Percentiles rank a stretch among this genome's conserved stretches.
Conservation (phyloP, 2,797 vertebrate genomes). For the Chloroceryle inda region DNA sequence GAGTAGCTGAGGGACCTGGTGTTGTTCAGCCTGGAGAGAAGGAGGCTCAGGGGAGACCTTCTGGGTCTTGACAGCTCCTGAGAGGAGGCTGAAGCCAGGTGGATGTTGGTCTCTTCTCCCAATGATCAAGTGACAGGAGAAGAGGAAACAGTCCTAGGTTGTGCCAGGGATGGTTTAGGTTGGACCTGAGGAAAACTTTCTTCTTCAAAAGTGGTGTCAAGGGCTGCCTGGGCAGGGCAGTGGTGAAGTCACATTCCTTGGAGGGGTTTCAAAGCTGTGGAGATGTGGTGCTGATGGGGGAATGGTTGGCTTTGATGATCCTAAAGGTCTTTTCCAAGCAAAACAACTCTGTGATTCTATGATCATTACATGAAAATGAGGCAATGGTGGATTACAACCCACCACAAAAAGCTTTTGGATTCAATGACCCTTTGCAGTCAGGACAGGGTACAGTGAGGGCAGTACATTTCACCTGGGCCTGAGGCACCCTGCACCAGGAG, state of each 20-base stretch:
- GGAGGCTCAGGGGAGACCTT: too few relatives aligned
- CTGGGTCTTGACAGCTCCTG: too few relatives aligned
- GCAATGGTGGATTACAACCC: neutral
- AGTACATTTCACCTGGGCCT: neutral
- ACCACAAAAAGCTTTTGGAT: neutral
- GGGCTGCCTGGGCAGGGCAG: neutral
- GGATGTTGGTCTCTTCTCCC: neutral
- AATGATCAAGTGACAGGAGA: neutral
- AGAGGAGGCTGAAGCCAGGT: too few relatives aligned
- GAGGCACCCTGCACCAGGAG: fast-evolving
- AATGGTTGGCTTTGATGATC: neutral
- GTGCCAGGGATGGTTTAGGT: neutral
- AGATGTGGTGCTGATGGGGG: neutral
- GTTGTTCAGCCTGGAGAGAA: too few relatives aligned
- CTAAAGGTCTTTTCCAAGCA: neutral
- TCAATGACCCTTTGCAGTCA: neutral
- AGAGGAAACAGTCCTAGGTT: neutral
- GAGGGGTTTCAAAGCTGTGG: neutral
- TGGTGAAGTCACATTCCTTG: neutral
- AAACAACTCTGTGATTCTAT: neutral
- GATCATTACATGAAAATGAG: neutral
- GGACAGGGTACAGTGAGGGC: fast-evolving
- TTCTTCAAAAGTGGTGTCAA: neutral
- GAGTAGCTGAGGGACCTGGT: too few relatives aligned
- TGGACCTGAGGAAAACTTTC: too few relatives aligned